A percentile compares a stretch with the other conserved stretches of the same genome.
Evolutionary conservation across 2,888 invertebrate species (phyloP).

Genomic region (Metellina segmentata): DNA sequence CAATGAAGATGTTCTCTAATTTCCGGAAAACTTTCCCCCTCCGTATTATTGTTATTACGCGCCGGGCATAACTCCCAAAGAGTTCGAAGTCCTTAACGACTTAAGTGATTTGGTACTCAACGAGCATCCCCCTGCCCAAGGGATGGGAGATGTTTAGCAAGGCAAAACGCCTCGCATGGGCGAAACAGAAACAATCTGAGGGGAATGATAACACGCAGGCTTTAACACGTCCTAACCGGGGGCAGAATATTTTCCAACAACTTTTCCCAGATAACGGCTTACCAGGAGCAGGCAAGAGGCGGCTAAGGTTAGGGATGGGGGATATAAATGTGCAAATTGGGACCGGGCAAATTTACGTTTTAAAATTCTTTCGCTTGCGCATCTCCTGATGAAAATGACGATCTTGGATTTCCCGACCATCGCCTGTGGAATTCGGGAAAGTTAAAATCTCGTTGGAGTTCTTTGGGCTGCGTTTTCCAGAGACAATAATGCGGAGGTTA

Average conservation of each 20-base stretch:
- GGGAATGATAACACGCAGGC: conserved; percentile 58
- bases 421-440: conserved; percentile 21
- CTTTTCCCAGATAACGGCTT: conserved; percentile 49
- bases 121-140: conserved; percentile 20
- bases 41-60: conserved; percentile 40
- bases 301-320: neutral
- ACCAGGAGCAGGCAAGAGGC: too few species aligned
- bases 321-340: conserved; percentile 52
- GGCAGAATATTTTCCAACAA: conserved; percentile 53
- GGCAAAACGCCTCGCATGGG: neutral
- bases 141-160: conserved; percentile 24
- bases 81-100: conserved; percentile 69
- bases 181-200: conserved; percentile 60
- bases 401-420: conserved; percentile 10
- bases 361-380: conserved; percentile 26
- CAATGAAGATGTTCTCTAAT: conserved; percentile 59
- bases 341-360: conserved; percentile 23
- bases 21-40: conserved; percentile 47
- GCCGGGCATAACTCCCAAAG: conserved; percentile 16
- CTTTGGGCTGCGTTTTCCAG: neutral
- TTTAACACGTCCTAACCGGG: conserved; percentile 21
- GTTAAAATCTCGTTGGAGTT: conserved; percentile 8
- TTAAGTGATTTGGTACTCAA: conserved; percentile 71
- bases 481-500: conserved; percentile 3
- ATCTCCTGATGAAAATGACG: conserved; percentile 9